These are phyloP conservation scores for Leguminivora glycinivorella DNA, from an alignment of 1,140 invertebrate species.

Conservation along the genomic window DNA sequence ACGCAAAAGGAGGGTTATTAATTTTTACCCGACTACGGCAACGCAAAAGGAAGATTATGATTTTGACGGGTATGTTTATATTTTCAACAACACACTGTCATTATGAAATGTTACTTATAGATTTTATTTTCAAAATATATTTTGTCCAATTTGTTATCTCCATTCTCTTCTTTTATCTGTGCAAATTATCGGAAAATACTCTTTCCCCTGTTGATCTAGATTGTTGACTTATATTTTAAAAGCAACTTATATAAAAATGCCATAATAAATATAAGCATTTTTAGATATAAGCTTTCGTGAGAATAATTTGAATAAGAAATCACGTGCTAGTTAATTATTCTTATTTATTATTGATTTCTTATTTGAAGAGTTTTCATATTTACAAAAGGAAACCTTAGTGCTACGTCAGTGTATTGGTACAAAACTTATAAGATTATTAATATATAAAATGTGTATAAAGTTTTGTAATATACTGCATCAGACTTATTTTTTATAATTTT, in stretches of 20 bases:
- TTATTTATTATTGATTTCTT: constrained; percentile 57
- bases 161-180: background rate
- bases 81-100: too few relatives aligned
- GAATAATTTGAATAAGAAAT: constrained; percentile 74
- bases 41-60: too few relatives aligned
- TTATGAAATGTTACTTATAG: too few relatives aligned
- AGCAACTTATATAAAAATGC: constrained; percentile 51
- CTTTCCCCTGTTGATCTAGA: constrained; percentile 23
- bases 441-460: background rate
- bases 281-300: constrained; percentile 57
- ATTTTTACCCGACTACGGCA: too few relatives aligned
- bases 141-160: background rate
- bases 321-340: constrained; percentile 40
- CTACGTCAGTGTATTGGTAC: constrained; percentile 3
- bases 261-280: constrained; percentile 71
- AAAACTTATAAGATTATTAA: background rate
- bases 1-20: too few relatives aligned
- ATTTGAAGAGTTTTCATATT: constrained; percentile 70
- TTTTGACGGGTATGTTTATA: too few relatives aligned
- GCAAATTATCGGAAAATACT: background rate
- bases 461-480: constrained; percentile 16
- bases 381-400: background rate
- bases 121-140: too few relatives aligned
- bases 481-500: constrained; percentile 10
- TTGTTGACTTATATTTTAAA: constrained; percentile 32